Conservation (phyloP, 92 coral and sea anemone genomes). For the Diadumene lineata region DNA sequence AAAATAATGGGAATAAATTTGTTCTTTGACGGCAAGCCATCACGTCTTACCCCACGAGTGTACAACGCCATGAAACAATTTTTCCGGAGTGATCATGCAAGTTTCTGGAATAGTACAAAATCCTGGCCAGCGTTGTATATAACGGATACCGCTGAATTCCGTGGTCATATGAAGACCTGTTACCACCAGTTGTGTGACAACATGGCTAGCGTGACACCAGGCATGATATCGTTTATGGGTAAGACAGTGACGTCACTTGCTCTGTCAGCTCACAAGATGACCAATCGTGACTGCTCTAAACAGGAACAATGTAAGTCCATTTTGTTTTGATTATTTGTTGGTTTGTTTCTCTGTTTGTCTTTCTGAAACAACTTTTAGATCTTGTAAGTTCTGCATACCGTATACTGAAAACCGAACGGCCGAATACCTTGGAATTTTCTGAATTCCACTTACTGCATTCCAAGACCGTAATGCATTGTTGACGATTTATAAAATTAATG, state of each 20-base stretch:
- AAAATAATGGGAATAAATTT: background rate
- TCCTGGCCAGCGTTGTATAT: slow-evolving; percentile 61
- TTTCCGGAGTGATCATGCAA: slow-evolving; percentile 58
- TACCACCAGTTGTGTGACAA: slow-evolving; percentile 62
- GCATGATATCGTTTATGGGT: slow-evolving; percentile 47
- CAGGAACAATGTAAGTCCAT: background rate
- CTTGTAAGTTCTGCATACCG: too few species aligned
- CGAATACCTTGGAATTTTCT: too few species aligned
- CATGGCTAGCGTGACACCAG: slow-evolving; percentile 56
- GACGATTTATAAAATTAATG: too few species aligned
- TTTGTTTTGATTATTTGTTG: background rate
- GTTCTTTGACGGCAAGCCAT: slow-evolving; percentile 30
- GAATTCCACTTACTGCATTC: too few species aligned
- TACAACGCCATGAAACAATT: background rate
- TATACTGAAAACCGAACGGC: too few species aligned
- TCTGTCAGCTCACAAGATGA: slow-evolving; percentile 29
- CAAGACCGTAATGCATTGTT: too few species aligned
- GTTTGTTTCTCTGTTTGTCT: too few species aligned
- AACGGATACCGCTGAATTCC: slow-evolving; percentile 69
- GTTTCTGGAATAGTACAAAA: slow-evolving; percentile 45
- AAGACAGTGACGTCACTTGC: slow-evolving; percentile 50
- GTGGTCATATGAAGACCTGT: slow-evolving; percentile 67
- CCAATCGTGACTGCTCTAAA: slow-evolving; percentile 12
- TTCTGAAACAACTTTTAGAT: too few species aligned
- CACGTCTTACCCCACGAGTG: background rate